Percentiles rank a stretch among this genome's conserved stretches.
phyloP scores from a whole-genome alignment of 2,888 invertebrate species.

The Camptogramma bilineatum region DNA sequence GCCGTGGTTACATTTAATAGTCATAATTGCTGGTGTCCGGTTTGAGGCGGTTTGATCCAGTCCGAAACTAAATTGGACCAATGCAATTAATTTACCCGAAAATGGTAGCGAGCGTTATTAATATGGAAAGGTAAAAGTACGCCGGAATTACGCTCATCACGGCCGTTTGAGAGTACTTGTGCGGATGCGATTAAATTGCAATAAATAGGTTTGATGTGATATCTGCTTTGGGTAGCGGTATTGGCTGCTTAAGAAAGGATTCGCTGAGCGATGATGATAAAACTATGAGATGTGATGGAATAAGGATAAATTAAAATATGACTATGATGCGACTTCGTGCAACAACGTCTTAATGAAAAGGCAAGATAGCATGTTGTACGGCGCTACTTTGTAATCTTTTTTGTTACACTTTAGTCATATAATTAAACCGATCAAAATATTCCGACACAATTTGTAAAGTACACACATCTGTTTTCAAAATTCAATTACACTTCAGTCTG shows the following conservation, averaged over 20 bases:
- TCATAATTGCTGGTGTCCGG: constrained; percentile 59
- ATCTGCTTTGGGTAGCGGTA: too few relatives aligned
- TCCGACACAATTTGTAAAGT: too few relatives aligned
- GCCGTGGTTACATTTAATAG: constrained; percentile 57
- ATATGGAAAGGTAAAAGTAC: constrained; percentile 33
- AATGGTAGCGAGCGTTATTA: constrained; percentile 43
- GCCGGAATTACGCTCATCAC: constrained; percentile 24
- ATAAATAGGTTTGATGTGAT: not conserved
- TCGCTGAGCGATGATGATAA: too few relatives aligned
- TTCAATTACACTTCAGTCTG: constrained; percentile 36
- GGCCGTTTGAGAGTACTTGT: not conserved
- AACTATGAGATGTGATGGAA: too few relatives aligned
- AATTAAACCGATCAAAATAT: too few relatives aligned
- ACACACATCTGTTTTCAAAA: constrained; percentile 15
- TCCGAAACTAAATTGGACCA: constrained; percentile 50
- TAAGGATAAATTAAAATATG: too few relatives aligned
- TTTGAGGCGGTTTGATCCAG: constrained; percentile 53
- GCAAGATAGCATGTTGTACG: too few relatives aligned
- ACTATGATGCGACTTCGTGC: too few relatives aligned
- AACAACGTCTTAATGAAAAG: too few relatives aligned
- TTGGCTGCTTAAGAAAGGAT: too few relatives aligned
- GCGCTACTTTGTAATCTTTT: too few relatives aligned
- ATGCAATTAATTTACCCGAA: constrained; percentile 57
- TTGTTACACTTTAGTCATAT: too few relatives aligned
- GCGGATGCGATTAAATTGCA: constrained; percentile 1